A percentile compares a stretch with the other conserved stretches of the same genome.
Conservation (phyloP, 2,113 vertebrate genomes). For the Tragelaphus buxtoni region DNA sequence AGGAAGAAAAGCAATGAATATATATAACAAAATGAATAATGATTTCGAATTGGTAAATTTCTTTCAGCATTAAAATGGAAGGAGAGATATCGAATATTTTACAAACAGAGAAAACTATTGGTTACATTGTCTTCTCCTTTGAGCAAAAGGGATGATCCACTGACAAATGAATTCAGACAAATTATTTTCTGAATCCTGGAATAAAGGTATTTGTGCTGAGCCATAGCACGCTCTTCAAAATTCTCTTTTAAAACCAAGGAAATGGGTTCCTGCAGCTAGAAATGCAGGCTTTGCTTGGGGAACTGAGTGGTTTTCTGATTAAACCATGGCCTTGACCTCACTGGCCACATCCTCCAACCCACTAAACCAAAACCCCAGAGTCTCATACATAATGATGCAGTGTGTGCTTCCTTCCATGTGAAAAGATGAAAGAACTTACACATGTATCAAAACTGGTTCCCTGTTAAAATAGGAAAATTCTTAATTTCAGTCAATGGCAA, state of each 20-base stretch:
- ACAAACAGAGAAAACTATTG: neutral
- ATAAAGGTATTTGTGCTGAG: neutral
- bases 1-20: neutral
- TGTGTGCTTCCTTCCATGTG: neutral
- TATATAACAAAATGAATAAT: neutral
- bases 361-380: slow-evolving; percentile 24
- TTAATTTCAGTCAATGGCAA: slow-evolving; percentile 56
- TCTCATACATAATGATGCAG: neutral
- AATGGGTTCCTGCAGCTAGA: neutral
- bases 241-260: slow-evolving; percentile 2
- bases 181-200: neutral
- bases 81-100: neutral
- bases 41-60: neutral
- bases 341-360: slow-evolving; percentile 19
- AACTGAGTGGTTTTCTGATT: slow-evolving; percentile 44
- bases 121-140: neutral
- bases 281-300: neutral
- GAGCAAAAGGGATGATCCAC: neutral
- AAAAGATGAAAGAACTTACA: slow-evolving; percentile 30
- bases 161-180: neutral
- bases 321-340: slow-evolving; percentile 33
- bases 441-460: neutral
- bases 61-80: slow-evolving; percentile 10
- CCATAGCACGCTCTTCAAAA: neutral
- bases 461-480: slow-evolving; percentile 13